Evolutionary conservation across 2,113 vertebrate species (phyloP), one percentile per base, ranked within the genome.

Genomic region (Butastur rufipennis): DNA sequence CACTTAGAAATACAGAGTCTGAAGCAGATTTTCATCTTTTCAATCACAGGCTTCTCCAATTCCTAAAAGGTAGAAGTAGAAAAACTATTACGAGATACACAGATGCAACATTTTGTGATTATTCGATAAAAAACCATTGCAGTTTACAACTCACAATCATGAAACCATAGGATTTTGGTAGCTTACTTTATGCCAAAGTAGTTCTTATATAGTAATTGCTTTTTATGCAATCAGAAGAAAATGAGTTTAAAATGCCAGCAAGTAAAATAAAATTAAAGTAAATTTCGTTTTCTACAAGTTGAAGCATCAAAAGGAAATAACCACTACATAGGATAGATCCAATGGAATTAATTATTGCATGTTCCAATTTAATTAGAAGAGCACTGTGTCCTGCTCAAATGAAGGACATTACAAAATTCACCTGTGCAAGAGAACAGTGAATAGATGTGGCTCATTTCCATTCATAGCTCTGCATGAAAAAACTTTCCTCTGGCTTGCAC

Each of bases 1-100:
- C 32, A 59, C 16, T 32, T 58, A 84, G 90, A 97, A 95, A 97
- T 53, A 96, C 25, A 97, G 96, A 97, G 53, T 90, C 58, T 82
- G 45, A 82, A 93, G 40, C 13, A 59, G 79, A 77, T 55, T 75
- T 40, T 71, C 18, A 12, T 80, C 25, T 90, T 88, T 91, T 92
- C 77, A 77, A 53, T 62, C 90, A 95, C 55, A 95, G 17, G 38
- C 59, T 82, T 96, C 26, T 65, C 34, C 29, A 66, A 34, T 80
- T 90, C 61, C 56, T 56, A 53, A 38, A 92, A 59, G 47, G 23
- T 80, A 92, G 71, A 91, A 93, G 50, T 83, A 82, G n/a, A 92
- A 92, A 82, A 93, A 80, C 66, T 48, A 67, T 31, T 59, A 62
- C 0, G 1, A 48, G 13, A 52, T 9, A 66, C 11, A 82, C 12